Base-by-base conservation (phyloP, 2,888 invertebrate species). In the Poecilus cupreus region DNA sequence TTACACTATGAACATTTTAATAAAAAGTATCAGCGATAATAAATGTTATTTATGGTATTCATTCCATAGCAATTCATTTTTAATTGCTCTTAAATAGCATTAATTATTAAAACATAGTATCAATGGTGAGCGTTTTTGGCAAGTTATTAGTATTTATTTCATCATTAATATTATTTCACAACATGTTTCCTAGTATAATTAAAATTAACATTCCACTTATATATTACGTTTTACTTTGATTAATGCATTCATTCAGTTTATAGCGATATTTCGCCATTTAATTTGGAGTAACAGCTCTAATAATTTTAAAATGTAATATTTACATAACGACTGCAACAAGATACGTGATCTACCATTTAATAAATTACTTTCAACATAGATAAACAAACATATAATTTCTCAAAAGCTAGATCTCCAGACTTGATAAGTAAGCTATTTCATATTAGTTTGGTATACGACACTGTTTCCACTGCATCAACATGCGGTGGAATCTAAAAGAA, bases 371-470 rank as follows among this genome's bases (percentile, higher is more conserved):
- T 43, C 43, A 43, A 32, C 32, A 32, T 20, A 60, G 26, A 10
- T 60, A 60, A 43, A 60, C 26, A 60, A 60, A 60, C 60, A 60
- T 60, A 20, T 26, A 24, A 60, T 60, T 60, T 60, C 60, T 60
- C 60, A 60, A 60, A 54, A 60, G 5, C 13, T 22, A 26, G 60
- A 60, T 60, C 26, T 32, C 5, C 60, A 57, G 57, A 57, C 32
- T 13, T 24, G 60, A 60, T 60, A 60, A 60, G 60, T n/a, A 6
- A 60, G 60, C 26, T 60, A 60, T 60, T 24, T 60, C 24, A 60
- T 26, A 24, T 60, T 20, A 20, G 54, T 54, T 32, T 32, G 8
- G 32, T 32, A 32, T 32, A 32, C 43, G 60, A 60, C 60, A 26
- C 24, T 60, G 6, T 60, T 54, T 54, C 54, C 11, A 26, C 22